These are phyloP conservation scores for Microtus richardsoni DNA, from an alignment of 2,113 vertebrate species.

Conservation along the genomic window DNA sequence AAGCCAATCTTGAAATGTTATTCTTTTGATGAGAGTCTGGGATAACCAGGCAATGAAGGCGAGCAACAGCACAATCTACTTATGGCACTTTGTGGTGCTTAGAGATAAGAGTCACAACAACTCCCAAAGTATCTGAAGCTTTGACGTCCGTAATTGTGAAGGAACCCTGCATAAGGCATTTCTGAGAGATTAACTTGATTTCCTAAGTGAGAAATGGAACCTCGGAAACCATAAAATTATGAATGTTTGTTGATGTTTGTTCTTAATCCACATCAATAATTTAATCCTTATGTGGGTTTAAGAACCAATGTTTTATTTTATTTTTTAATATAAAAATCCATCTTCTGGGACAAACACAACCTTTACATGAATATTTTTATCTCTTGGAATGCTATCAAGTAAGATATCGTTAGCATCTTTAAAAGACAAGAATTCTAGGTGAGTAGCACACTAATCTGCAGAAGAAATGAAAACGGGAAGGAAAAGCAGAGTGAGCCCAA, in stretches of 20 bases:
- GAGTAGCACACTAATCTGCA: constrained; percentile 81
- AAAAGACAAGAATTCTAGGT: constrained; percentile 78
- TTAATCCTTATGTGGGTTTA: constrained; percentile 26
- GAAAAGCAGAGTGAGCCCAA: neutral
- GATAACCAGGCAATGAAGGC: constrained; percentile 67
- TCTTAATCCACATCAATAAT: constrained; percentile 67
- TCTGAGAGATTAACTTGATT: constrained; percentile 77
- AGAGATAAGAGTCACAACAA: constrained; percentile 78
- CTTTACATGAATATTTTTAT: constrained; percentile 72
- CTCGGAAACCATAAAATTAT: constrained; percentile 69
- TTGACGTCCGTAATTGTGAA: constrained; percentile 71
- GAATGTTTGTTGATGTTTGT: constrained; percentile 26
- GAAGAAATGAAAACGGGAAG: constrained; percentile 64
- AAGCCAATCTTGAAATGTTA: constrained; percentile 69
- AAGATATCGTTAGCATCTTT: constrained; percentile 82
- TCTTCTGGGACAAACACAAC: constrained; percentile 75
- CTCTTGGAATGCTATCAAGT: constrained; percentile 79
- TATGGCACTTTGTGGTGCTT: constrained; percentile 71
- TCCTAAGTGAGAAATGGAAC: constrained; percentile 67
- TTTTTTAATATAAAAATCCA: constrained; percentile 66
- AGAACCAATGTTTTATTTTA: constrained; percentile 63
- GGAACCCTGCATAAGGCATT: constrained; percentile 58
- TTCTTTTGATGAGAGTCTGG: constrained; percentile 66
- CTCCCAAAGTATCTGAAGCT: constrained; percentile 64
- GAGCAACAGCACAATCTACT: constrained; percentile 66